Evolutionary conservation across 2,797 vertebrate species (phyloP).

Genomic region (Onychomys torridus): DNA sequence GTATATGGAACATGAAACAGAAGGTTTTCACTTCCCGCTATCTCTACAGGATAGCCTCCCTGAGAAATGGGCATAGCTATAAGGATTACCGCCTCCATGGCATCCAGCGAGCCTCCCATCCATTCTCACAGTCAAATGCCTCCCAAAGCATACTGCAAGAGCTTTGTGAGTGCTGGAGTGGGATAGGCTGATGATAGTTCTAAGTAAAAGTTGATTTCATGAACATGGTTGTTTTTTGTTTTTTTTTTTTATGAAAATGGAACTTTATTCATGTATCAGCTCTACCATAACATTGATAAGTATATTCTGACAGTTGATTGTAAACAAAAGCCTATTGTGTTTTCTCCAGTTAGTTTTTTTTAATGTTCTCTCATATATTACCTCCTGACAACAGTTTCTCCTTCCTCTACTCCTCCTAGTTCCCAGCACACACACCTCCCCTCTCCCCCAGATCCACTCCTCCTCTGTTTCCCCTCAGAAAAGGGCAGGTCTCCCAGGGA

Average conservation of each 20-base stretch:
- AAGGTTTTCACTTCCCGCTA: background rate
- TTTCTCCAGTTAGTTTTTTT: background rate
- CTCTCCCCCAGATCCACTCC: background rate
- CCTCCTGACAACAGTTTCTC: background rate
- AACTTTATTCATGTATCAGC: background rate
- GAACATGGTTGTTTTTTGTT: no score
- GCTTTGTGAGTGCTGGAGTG: background rate
- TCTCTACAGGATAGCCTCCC: background rate
- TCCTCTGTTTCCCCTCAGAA: background rate
- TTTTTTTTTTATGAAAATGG: background rate
- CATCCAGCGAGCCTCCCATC: background rate
- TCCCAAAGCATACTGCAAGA: background rate
- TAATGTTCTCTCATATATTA: background rate
- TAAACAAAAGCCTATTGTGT: background rate
- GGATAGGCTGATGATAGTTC: background rate
- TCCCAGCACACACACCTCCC: background rate
- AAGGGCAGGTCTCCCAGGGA: background rate
- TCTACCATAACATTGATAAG: background rate
- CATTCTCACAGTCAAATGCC: background rate
- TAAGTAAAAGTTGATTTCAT: background rate
- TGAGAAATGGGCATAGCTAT: background rate
- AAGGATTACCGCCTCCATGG: background rate
- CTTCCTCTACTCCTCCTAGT: background rate
- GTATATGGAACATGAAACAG: conserved; percentile 9
- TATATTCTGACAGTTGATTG: no score